These are phyloP conservation scores for Forficula auricularia DNA, from an alignment of 1,140 invertebrate species.

Conservation along the genomic window DNA sequence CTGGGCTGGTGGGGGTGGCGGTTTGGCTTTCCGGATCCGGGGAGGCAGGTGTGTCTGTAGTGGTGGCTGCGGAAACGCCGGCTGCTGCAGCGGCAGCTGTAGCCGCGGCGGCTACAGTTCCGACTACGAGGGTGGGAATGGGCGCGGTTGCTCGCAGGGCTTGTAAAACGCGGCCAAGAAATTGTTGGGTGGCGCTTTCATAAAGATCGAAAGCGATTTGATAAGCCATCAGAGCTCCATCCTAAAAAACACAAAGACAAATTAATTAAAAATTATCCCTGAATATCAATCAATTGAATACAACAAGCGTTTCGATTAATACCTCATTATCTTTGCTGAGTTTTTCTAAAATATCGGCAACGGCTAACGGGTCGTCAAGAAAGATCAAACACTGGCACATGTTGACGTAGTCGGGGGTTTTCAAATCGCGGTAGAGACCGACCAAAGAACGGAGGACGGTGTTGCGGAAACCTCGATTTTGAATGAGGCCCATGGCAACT, in stretches of 20 bases:
- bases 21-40: not conserved
- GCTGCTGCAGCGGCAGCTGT: constrained; percentile 11
- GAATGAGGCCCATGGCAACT: constrained; percentile 88
- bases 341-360: constrained; percentile 80
- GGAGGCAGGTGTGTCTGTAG: constrained; percentile 22
- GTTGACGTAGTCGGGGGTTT: constrained; percentile 84
- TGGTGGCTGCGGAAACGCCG: constrained; percentile 14
- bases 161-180: constrained; percentile 72
- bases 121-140: constrained; percentile 35
- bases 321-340: constrained; percentile 62
- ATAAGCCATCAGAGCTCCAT: constrained; percentile 77
- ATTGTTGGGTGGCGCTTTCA: constrained; percentile 96
- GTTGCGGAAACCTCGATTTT: constrained; percentile 82
- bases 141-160: constrained; percentile 67
- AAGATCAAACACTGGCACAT: constrained; percentile 95
- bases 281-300: no score
- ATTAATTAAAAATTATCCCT: no score
- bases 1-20: constrained; percentile 1
- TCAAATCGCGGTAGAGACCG: constrained; percentile 66
- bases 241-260: constrained; percentile 24
- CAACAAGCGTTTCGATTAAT: no score
- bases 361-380: constrained; percentile 77
- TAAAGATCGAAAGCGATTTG: constrained; percentile 99
- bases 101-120: constrained; percentile 15
- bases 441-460: constrained; percentile 77